Base-by-base conservation (phyloP, 2,888 invertebrate genomes). In the Lycaena phlaeas region DNA sequence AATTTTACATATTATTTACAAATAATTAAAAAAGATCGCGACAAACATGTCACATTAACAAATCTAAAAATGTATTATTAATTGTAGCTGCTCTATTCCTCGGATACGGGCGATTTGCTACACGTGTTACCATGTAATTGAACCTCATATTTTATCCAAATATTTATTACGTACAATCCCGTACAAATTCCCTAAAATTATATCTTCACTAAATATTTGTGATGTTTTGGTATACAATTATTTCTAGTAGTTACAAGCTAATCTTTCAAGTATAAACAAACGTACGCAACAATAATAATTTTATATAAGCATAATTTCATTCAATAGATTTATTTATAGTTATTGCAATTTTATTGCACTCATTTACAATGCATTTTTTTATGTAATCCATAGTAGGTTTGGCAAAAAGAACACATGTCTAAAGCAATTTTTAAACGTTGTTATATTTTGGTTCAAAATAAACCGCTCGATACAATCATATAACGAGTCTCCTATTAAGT, bases 21-120 rank as follows among this genome's bases (percentile, higher is more conserved):
- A 58, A 58, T 58, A 53, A 57, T 54, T 53, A 58, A 52, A 54
- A 56, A 56, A 57, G 52, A 50, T 50, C 43, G 54, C 51, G 54
- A 53, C 54, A 38, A 48, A n/a, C n/a, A 46, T 11, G 54, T 50
- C 57, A 56, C 57, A 49, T 46, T 54, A 57, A 57, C 57, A 57
- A 55, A 51, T 48, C 51, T 55, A 54, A 46, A 46, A n/a, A n/a
- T n/a, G n/a, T n/a, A n/a, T n/a, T n/a, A 43, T 44, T n/a, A n/a
- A n/a, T 44, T 41, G 39, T 37, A 42, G 38, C 45, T 45, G 49
- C 29, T 40, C 14, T 34, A 31, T 48, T 45, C 15, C 43, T 42
- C 27, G 50, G 49, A 44, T 46, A n/a, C n/a, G n/a, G n/a, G n/a
- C n/a, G n/a, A n/a, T 46, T 49, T 50, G 45, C 46, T 44, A 27